phyloP scores from a whole-genome alignment of 2,797 vertebrate genomes.

The Nyctalus aviator region DNA sequence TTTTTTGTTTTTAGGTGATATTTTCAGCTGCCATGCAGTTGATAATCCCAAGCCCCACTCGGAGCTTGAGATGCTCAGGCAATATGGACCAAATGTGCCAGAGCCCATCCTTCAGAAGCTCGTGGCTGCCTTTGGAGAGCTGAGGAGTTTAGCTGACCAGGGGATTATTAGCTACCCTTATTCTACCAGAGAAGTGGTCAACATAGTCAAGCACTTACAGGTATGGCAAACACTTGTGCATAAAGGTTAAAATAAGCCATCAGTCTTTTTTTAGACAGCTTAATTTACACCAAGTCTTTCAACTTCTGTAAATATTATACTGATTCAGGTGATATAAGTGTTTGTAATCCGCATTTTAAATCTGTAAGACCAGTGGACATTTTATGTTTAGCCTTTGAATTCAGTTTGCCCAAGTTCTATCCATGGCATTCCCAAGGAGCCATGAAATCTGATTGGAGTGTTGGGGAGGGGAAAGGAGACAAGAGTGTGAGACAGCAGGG shows the following conservation, averaged over 20 bases:
- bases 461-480: too few relatives aligned
- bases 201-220: constrained; percentile 98
- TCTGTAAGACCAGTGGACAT: neutral
- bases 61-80: constrained; percentile 96
- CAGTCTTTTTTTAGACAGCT: neutral
- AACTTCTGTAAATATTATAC: constrained; percentile 24
- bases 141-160: constrained; percentile 96
- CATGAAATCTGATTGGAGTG: neutral
- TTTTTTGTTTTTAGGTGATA: constrained; percentile 91
- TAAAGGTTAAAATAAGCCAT: neutral
- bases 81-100: constrained; percentile 95
- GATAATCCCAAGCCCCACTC: constrained; percentile 97
- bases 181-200: constrained; percentile 98
- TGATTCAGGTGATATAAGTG: neutral
- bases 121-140: constrained; percentile 96
- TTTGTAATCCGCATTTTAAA: neutral
- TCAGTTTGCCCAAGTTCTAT: neutral
- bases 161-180: constrained; percentile 98
- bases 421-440: neutral
- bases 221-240: constrained; percentile 82
- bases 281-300: neutral
- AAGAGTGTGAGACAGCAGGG: neutral
- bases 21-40: constrained; percentile 98
- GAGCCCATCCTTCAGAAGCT: constrained; percentile 93
- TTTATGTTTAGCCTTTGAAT: constrained; percentile 3